Conservation (phyloP, 2,797 vertebrate species). For the Hylomyscus alleni region DNA sequence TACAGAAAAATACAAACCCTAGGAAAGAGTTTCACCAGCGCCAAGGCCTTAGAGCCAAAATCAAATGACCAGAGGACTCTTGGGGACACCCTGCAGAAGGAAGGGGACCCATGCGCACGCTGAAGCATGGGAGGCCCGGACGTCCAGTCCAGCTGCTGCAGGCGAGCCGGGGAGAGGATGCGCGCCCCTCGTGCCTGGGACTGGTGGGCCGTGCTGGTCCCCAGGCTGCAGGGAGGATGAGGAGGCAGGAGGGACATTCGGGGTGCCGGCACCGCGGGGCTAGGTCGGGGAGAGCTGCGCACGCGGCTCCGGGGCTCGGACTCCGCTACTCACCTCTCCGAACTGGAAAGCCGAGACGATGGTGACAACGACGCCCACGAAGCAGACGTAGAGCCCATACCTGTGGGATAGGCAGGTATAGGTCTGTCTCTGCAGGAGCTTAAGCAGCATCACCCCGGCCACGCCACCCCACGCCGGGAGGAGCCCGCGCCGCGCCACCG, state of each 20-base stretch:
- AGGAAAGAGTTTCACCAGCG: not conserved
- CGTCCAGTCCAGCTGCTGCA: not conserved
- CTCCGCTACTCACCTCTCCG: slow-evolving; percentile 93
- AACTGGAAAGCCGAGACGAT: slow-evolving; percentile 98
- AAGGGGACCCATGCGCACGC: not conserved
- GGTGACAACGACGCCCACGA: slow-evolving; percentile 97
- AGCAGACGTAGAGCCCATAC: slow-evolving; percentile 98
- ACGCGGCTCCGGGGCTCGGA: not conserved
- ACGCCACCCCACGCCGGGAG: slow-evolving; percentile 43
- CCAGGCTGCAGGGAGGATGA: not conserved
- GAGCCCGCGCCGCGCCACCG: slow-evolving; percentile 63
- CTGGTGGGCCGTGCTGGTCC: not conserved
- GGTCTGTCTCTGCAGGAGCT: slow-evolving; percentile 97
- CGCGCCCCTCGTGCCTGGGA: not conserved
- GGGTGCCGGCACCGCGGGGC: not conserved
- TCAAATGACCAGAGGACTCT: not conserved
- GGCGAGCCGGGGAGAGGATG: not conserved
- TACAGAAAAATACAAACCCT: not conserved
- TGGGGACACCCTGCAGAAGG: not conserved
- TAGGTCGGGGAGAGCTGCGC: not conserved
- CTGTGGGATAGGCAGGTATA: slow-evolving; percentile 99
- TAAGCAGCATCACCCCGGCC: slow-evolving; percentile 94
- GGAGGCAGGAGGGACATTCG: not conserved
- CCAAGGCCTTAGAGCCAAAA: not conserved
- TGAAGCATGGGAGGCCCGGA: not conserved